phyloP scores from a whole-genome alignment of 2,888 invertebrate genomes.

The Hipparchia semele region DNA sequence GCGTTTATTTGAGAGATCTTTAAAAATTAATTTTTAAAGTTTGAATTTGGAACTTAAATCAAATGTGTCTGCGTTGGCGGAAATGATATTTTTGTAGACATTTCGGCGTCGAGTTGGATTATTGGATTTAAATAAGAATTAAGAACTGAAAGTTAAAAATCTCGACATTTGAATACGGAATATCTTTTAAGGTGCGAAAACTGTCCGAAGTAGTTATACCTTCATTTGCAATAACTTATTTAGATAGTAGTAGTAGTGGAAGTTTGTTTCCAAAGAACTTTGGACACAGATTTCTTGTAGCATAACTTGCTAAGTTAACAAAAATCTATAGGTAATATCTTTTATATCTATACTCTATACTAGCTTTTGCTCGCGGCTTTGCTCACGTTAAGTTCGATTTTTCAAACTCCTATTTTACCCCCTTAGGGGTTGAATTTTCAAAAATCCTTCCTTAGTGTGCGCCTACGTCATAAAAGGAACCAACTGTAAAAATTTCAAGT shows the following conservation, averaged over 20 bases:
- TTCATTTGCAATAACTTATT: background rate
- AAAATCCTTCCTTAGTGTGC: too few species aligned
- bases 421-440: too few species aligned
- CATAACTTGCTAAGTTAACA: background rate
- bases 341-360: background rate
- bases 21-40: constrained; percentile 17
- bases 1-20: background rate
- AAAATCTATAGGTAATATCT: background rate
- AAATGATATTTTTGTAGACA: constrained; percentile 24
- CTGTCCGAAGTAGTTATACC: background rate
- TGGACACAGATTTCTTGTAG: background rate
- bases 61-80: constrained; percentile 24
- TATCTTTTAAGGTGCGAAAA: constrained; percentile 17
- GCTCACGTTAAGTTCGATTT: too few species aligned
- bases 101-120: constrained; percentile 25
- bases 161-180: constrained; percentile 23
- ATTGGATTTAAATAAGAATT: constrained; percentile 23
- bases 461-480: too few species aligned
- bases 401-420: too few species aligned
- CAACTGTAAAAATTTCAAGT: too few species aligned
- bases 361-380: too few species aligned
- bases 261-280: constrained; percentile 5
- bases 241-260: background rate
- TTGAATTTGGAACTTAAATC: constrained; percentile 23
- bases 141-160: constrained; percentile 24